phyloP scores from a whole-genome alignment of 2,888 invertebrate species.

The Hypomecis punctinalis region DNA sequence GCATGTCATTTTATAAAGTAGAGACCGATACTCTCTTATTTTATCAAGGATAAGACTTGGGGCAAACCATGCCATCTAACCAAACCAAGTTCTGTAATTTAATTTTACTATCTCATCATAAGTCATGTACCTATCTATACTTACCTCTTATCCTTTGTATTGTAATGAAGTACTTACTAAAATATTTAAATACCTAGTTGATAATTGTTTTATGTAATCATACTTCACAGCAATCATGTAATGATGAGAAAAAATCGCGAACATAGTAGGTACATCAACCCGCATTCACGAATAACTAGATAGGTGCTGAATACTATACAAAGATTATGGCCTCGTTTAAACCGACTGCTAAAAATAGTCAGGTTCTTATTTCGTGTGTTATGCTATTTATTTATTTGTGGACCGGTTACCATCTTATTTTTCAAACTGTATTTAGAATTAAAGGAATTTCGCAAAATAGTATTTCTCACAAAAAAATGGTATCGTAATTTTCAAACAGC shows the following conservation, averaged over 20 bases:
- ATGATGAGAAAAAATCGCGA: not conserved
- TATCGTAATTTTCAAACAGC: too few species aligned
- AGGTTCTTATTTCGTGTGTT: too few species aligned
- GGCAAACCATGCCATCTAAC: not conserved
- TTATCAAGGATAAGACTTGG: not conserved
- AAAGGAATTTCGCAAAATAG: too few species aligned
- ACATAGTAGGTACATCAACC: not conserved
- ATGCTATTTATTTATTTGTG: too few species aligned
- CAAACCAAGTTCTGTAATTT: not conserved
- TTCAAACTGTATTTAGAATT: too few species aligned
- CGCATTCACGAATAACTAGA: not conserved
- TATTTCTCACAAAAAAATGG: too few species aligned
- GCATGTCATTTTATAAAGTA: not conserved
- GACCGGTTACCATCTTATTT: too few species aligned
- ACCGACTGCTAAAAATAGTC: too few species aligned
- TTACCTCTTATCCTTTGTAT: conserved; percentile 4
- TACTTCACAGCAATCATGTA: conserved; percentile 1
- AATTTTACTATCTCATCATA: conserved; percentile 5
- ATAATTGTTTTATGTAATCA: conserved; percentile 1
- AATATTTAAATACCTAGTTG: conserved; percentile 11
- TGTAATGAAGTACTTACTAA: conserved; percentile 22
- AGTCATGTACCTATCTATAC: conserved; percentile 6
- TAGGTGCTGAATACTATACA: too few species aligned
- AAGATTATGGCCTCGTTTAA: too few species aligned
- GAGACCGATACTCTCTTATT: not conserved